These are phyloP conservation scores for Phenganax subtilis DNA, from an alignment of 92 coral and sea anemone species.

Conservation along the genomic window DNA sequence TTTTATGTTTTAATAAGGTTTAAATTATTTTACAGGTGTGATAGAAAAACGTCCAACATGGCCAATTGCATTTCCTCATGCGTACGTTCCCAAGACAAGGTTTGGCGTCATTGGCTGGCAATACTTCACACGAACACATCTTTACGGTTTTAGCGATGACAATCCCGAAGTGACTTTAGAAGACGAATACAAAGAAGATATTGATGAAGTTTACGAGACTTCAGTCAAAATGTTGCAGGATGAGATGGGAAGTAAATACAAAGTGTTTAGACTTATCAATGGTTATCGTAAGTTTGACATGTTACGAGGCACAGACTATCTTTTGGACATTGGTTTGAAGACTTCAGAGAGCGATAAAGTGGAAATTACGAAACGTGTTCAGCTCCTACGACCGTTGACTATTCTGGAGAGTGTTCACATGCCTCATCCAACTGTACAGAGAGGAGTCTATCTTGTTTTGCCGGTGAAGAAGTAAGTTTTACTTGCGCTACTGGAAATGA, in stretches of 20 bases:
- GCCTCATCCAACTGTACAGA: slow-evolving; percentile 82
- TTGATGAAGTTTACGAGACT: slow-evolving; percentile 73
- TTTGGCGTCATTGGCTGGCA: slow-evolving; percentile 97
- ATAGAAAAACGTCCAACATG: slow-evolving; percentile 86
- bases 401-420: slow-evolving; percentile 84
- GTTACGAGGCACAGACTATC: slow-evolving; percentile 86
- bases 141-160: slow-evolving; percentile 79
- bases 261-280: slow-evolving; percentile 59
- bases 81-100: slow-evolving; percentile 78
- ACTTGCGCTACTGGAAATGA: background rate
- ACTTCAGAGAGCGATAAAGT: slow-evolving; percentile 33
- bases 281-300: slow-evolving; percentile 93
- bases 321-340: slow-evolving; percentile 75
- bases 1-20: background rate
- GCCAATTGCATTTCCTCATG: slow-evolving; percentile 91
- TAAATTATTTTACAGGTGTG: slow-evolving; percentile 52
- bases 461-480: slow-evolving; percentile 57
- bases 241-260: slow-evolving; percentile 57
- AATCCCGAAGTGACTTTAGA: slow-evolving; percentile 63
- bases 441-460: slow-evolving; percentile 85
- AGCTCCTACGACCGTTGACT: slow-evolving; percentile 86
- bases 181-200: slow-evolving; percentile 79
- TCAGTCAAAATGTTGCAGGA: slow-evolving; percentile 80
- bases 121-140: slow-evolving; percentile 71
- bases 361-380: slow-evolving; percentile 64